Percentiles rank a stretch among this genome's conserved stretches.
phyloP scores from a whole-genome alignment of 2,113 vertebrate species.

The Okapia johnstoni region DNA sequence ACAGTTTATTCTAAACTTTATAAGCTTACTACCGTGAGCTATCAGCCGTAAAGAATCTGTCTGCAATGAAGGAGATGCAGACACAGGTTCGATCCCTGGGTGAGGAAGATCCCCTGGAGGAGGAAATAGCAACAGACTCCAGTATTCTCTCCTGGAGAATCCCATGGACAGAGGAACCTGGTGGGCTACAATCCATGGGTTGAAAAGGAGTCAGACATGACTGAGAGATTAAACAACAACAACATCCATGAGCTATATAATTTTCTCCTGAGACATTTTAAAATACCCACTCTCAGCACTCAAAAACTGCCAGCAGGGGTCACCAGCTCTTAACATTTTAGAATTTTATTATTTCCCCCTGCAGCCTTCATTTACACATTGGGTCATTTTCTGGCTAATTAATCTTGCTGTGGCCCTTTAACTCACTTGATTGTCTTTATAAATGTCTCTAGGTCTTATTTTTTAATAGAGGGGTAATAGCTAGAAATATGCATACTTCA shows the following conservation, averaged over 20 bases:
- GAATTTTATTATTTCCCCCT: background rate
- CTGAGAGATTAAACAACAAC: background rate
- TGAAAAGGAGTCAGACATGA: background rate
- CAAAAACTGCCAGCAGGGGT: background rate
- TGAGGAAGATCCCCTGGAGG: background rate
- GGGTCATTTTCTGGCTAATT: background rate
- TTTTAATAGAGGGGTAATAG: background rate
- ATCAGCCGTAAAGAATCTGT: background rate
- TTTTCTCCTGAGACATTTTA: background rate
- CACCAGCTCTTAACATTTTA: background rate
- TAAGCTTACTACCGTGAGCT: background rate
- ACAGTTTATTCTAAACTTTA: background rate
- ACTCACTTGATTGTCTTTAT: background rate
- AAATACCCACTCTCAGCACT: background rate
- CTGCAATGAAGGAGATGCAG: background rate
- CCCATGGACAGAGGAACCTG: background rate
- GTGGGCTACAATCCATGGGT: background rate
- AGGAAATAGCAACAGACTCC: background rate
- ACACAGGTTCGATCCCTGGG: fast-evolving
- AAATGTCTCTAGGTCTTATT: background rate
- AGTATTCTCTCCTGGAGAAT: background rate
- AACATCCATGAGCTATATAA: background rate
- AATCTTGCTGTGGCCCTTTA: background rate
- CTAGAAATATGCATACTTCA: background rate
- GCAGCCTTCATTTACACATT: background rate